Evolutionary conservation across 2,113 vertebrate species (phyloP).

Genomic region (Mionectes macconnelli): DNA sequence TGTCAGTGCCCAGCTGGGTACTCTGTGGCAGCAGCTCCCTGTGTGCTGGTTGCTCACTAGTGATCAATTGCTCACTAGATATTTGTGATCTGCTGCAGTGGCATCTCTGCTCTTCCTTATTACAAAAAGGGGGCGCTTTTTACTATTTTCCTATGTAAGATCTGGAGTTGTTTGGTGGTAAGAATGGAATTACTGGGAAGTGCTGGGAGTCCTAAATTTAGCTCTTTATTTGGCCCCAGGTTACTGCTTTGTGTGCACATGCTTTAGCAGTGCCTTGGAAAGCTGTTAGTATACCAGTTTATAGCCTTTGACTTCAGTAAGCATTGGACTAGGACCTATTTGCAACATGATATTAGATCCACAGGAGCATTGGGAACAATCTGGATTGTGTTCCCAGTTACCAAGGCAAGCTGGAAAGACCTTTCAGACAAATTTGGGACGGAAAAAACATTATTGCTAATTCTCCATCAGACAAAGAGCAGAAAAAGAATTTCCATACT

Average conservation of each 20-base stretch:
- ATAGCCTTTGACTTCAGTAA: not conserved
- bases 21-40: not conserved
- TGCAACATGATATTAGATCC: not conserved
- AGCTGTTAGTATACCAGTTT: not conserved
- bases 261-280: not conserved
- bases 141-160: not conserved
- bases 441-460: not conserved
- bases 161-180: not conserved
- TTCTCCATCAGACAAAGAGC: not conserved
- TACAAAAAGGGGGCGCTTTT: not conserved
- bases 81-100: not conserved
- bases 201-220: not conserved
- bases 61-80: not conserved
- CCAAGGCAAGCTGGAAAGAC: slow-evolving; percentile 8
- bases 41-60: rapidly evolving
- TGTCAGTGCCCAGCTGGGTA: rapidly evolving
- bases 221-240: not conserved
- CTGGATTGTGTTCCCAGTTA: not conserved
- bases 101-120: not conserved
- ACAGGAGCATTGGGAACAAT: not conserved
- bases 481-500: not conserved
- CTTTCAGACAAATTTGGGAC: not conserved
- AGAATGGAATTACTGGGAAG: not conserved
- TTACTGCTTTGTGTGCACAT: not conserved
- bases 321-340: not conserved